Base-by-base conservation (phyloP, 1,140 invertebrate species). In the Achatina immaculata region DNA sequence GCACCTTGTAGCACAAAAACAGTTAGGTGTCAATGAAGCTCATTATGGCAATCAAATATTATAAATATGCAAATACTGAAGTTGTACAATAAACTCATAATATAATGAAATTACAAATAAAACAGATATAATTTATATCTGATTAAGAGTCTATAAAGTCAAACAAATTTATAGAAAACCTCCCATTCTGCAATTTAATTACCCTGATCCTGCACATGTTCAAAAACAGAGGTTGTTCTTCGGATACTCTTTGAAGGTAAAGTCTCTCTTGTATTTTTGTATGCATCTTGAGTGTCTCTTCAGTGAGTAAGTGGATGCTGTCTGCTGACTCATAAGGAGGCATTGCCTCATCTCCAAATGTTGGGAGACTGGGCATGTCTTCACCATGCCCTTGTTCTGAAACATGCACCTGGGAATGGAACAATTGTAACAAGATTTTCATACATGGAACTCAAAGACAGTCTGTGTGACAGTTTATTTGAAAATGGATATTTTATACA, bases 261-360 rank as follows among this genome's bases (percentile, higher is more conserved):
- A 89, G 76, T n/a, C 85, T 81, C 80, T 89, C 88, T 78, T 89
- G 88, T 68, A 84, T 69, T 55, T 86, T 85, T 38, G 88, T 89
- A 80, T 89, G 88, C 76, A 86, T 86, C 69, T 83, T 82, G 16
- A 89, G 78, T 9, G 83, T 80, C 38, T 86, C 88, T 69, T 88
- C 84, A 42, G 88, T 89, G 28, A 89, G 81, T 16, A 82, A 62
- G 40, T 82, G 71, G 69, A 78, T 55, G 75, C 77, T 75, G 79
- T 83, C 78, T 14, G 81, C 43, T 28, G 80, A 24, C 68, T 79
- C 58, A 0, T 58, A 43, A 3, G 43, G 73, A 62, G 55, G 48
- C 31, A 65, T 38, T 7, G 62, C 77, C 45, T 79, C 78, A 43
- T 71, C 65, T 36, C 38, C 38, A 58, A 79, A 80, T 43, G 69